Evolutionary conservation across 2,797 vertebrate species (phyloP).

Genomic region (Erpetoichthys calabaricus): DNA sequence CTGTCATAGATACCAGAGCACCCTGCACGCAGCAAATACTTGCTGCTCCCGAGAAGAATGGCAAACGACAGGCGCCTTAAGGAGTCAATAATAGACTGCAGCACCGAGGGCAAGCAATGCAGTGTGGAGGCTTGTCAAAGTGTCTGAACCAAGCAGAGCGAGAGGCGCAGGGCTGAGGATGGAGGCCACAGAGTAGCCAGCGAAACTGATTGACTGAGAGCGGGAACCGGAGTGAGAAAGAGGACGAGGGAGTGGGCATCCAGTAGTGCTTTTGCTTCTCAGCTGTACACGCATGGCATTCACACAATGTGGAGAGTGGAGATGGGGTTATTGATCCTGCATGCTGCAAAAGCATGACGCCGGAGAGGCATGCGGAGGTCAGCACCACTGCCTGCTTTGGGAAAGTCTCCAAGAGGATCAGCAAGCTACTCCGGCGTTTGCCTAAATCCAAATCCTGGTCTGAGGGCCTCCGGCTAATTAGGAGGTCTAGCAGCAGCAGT

Average conservation of each 20-base stretch:
- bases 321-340: constrained; percentile 21
- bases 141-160: constrained; percentile 23
- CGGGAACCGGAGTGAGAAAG: constrained; percentile 36
- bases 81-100: constrained; percentile 42
- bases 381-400: constrained; percentile 60
- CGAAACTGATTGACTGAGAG: constrained; percentile 12
- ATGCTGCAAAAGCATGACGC: constrained; percentile 27
- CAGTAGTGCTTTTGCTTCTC: constrained; percentile 22
- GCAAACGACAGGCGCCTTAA: constrained; percentile 16
- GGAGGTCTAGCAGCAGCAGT: constrained; percentile 52
- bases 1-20: too few relatives aligned
- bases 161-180: not conserved
- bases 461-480: constrained; percentile 46
- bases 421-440: constrained; percentile 64
- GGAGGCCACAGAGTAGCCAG: not conserved
- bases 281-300: constrained; percentile 30
- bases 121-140: constrained; percentile 24
- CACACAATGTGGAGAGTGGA: constrained; percentile 43
- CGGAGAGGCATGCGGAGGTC: constrained; percentile 30
- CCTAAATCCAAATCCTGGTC: constrained; percentile 64
- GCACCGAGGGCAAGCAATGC: constrained; percentile 59
- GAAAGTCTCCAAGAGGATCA: constrained; percentile 58
- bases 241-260: constrained; percentile 40
- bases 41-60: too few relatives aligned
- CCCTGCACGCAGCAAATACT: too few relatives aligned